Evolutionary conservation across 2,113 vertebrate genomes (phyloP).

Genomic region (Plecotus auritus): DNA sequence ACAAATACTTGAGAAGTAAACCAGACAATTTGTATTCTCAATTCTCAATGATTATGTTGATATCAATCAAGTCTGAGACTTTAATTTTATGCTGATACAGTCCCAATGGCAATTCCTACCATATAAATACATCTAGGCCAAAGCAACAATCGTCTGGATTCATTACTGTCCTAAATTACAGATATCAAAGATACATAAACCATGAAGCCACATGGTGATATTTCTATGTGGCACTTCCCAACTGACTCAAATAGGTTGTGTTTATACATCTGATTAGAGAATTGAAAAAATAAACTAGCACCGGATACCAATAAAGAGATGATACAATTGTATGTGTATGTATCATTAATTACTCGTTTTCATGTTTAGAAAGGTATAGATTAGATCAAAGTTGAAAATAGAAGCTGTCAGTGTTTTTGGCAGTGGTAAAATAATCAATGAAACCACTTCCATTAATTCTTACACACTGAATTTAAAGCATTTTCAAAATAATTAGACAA

Average conservation of each 20-base stretch:
- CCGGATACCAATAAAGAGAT: constrained; percentile 40
- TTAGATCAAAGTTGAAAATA: not conserved
- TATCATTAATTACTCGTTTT: constrained; percentile 3
- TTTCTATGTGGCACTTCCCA: constrained; percentile 41
- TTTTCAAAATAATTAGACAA: not conserved
- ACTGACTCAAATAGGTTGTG: constrained; percentile 59
- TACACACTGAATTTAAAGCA: not conserved
- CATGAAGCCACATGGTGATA: constrained; percentile 59
- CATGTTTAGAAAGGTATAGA: not conserved
- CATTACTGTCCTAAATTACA: constrained; percentile 63
- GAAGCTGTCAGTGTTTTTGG: not conserved
- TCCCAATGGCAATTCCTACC: not conserved
- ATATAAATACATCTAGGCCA: constrained; percentile 12
- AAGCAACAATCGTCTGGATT: constrained; percentile 39
- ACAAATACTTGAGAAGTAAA: constrained; percentile 48
- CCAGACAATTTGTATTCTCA: constrained; percentile 38
- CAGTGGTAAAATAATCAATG: not conserved
- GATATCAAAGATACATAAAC: constrained; percentile 73
- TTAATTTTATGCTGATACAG: constrained; percentile 35
- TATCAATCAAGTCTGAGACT: not conserved
- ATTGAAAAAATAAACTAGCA: constrained; percentile 26
- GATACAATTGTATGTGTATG: not conserved
- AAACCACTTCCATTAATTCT: not conserved
- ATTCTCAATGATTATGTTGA: not conserved
- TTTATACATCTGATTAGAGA: constrained; percentile 67